A percentile compares a stretch with the other conserved stretches of the same genome.
phyloP scores from a whole-genome alignment of 2,113 vertebrate genomes.

The Athene cunicularia region DNA sequence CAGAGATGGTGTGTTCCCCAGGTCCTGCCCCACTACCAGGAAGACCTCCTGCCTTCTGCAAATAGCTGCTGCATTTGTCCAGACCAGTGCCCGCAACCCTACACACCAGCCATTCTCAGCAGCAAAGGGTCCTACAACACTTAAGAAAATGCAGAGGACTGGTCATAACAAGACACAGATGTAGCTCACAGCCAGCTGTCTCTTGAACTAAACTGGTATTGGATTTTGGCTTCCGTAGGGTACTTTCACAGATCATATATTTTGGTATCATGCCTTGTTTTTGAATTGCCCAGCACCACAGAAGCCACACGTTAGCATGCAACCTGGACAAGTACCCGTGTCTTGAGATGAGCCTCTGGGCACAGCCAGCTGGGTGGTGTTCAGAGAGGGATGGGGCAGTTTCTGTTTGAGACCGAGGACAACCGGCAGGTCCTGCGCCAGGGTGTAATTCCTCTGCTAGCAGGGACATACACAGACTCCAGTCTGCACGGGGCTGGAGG shows the following conservation, averaged over 20 bases:
- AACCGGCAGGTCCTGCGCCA: not conserved
- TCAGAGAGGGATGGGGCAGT: not conserved
- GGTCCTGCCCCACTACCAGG: not conserved
- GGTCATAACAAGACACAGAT: not conserved
- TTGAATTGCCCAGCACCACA: not conserved
- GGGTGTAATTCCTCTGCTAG: not conserved
- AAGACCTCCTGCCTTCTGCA: not conserved
- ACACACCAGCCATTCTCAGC: not conserved
- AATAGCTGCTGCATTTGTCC: not conserved
- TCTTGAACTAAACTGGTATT: not conserved
- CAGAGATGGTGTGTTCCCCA: not conserved
- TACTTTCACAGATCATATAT: not conserved
- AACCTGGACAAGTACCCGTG: not conserved
- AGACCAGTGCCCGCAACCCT: accelerated
- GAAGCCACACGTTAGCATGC: not conserved
- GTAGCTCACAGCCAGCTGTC: not conserved
- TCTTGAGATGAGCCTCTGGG: not conserved
- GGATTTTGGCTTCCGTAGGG: not conserved
- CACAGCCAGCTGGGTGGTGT: not conserved
- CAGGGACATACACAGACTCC: not conserved
- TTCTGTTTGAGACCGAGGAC: not conserved
- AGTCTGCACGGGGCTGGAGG: not conserved
- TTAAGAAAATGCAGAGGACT: not conserved
- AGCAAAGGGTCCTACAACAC: not conserved
- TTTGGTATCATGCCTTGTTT: not conserved